Base-by-base conservation (phyloP, 2,888 invertebrate genomes). In the Drosophila phalerata region DNA sequence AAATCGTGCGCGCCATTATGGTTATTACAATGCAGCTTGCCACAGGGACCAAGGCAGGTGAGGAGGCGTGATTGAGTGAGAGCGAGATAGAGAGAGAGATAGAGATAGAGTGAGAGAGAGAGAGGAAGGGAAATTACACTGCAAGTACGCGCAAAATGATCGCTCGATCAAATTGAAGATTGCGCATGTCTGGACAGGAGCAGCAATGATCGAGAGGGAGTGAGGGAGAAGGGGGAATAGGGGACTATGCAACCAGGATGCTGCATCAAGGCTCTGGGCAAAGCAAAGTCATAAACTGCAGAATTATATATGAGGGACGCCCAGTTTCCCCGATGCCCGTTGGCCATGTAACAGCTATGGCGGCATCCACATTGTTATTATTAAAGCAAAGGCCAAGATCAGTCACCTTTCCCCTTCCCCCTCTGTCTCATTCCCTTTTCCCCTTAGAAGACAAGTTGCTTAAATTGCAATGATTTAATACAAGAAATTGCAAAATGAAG, bases 1-100 rank as follows among this genome's bases (percentile, higher is more conserved):
- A 86, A 90, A 90, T 90, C 87, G 89, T 88, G 88, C 82, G 90
- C 81, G 85, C 89, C 90, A 91, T 91, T 89, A 91, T 90, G 89
- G 89, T 89, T 83, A 91, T 91, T 90, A 88, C 86, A 83, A 71
- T 76, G 89, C 79, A 75, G 69, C 72, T 75, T 45, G 82, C 81
- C 73, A 68, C 56, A 71, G 60, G 65, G 56, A 37, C 8, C 1
- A 43, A 11, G 47, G 47, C 48, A 61, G 69, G 43, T 65, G 66
- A 28, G 37, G 61, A 49, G 63, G 70, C 69, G 68, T 79, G 81
- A 88, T 88, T 84, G 85, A 85, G 88, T 79, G 68, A 69, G 81
- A 79, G 70, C 73, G 5, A 22, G 17, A 19, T 10, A 51, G 9
- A 51, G 32, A 9, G 13, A 19, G 22, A 34, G 49, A 19, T 19